A percentile compares a stretch with the other conserved stretches of the same genome.
These are phyloP conservation scores for Agonopterix subpropinquella DNA, from an alignment of 2,888 invertebrate genomes.

Conservation along the genomic window DNA sequence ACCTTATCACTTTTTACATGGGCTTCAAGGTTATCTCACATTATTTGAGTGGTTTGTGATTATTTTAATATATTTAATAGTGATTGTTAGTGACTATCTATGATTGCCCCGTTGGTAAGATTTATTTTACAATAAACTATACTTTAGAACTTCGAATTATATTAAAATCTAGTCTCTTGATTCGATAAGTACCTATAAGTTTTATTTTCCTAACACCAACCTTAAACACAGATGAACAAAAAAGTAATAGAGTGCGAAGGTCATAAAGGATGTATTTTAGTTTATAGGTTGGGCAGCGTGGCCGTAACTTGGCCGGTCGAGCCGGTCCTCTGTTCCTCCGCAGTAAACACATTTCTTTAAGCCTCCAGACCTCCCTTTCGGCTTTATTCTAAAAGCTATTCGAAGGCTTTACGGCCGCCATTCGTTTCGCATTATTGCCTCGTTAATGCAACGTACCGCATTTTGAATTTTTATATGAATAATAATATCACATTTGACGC, in stretches of 20 bases:
- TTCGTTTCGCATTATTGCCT: constrained; percentile 54
- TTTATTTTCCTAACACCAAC: too few species aligned
- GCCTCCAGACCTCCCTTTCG: constrained; percentile 37
- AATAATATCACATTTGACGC: too few species aligned
- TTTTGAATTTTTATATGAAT: constrained; percentile 32
- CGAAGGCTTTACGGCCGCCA: constrained; percentile 46
- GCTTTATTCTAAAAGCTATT: constrained; percentile 56
- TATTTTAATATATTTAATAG: background rate
- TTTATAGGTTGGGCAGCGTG: constrained; percentile 26
- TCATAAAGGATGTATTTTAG: constrained; percentile 26
- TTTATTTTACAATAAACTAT: background rate
- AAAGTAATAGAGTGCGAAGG: constrained; percentile 26
- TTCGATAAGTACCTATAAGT: too few species aligned
- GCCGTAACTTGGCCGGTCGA: constrained; percentile 13
- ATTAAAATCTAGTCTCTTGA: background rate
- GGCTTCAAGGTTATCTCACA: constrained; percentile 38
- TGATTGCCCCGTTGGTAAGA: background rate
- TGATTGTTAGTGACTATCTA: background rate
- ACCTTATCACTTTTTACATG: constrained; percentile 45
- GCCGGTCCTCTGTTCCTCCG: constrained; percentile 19
- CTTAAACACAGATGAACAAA: background rate
- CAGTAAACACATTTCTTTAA: constrained; percentile 52
- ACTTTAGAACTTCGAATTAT: background rate
- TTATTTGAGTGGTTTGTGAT: constrained; percentile 28
- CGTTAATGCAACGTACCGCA: constrained; percentile 42